Percentiles rank a stretch among this genome's conserved stretches.
Evolutionary conservation across 2,113 vertebrate species (phyloP).

Genomic region (Pterocles burchelli): DNA sequence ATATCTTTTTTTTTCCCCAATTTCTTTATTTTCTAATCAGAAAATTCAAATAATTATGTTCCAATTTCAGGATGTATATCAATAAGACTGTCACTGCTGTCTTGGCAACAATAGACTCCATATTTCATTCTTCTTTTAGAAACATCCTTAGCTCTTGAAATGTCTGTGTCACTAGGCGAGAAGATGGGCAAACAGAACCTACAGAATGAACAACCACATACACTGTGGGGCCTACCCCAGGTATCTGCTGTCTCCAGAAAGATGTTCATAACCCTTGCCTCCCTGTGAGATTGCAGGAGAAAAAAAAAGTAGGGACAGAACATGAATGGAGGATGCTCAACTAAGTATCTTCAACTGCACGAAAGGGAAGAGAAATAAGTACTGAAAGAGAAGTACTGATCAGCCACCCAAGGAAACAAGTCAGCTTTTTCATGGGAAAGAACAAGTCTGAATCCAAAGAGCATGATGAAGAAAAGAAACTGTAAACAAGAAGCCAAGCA

Average conservation of each 20-base stretch:
- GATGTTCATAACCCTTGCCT: not conserved
- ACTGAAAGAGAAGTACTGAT: not conserved
- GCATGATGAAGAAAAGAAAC: not conserved
- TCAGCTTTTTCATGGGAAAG: not conserved
- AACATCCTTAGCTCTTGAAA: not conserved
- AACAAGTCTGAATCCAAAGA: not conserved
- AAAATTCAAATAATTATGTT: not conserved
- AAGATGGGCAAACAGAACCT: not conserved
- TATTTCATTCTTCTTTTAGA: not conserved
- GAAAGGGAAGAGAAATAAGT: not conserved
- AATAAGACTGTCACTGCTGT: not conserved
- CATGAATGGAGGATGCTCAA: not conserved
- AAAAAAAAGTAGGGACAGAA: not conserved
- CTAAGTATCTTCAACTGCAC: not conserved
- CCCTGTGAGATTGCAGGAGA: not conserved
- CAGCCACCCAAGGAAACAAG: not conserved
- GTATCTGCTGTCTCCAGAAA: not conserved
- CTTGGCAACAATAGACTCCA: not conserved
- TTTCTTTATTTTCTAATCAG: not conserved
- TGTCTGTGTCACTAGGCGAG: not conserved
- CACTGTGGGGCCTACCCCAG: not conserved
- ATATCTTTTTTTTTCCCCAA: not conserved
- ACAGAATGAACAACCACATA: not conserved
- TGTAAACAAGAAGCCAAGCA: not conserved
- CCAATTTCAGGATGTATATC: not conserved